Evolutionary conservation across 2,888 invertebrate species (phyloP).

Genomic region (Tipula helvola): DNA sequence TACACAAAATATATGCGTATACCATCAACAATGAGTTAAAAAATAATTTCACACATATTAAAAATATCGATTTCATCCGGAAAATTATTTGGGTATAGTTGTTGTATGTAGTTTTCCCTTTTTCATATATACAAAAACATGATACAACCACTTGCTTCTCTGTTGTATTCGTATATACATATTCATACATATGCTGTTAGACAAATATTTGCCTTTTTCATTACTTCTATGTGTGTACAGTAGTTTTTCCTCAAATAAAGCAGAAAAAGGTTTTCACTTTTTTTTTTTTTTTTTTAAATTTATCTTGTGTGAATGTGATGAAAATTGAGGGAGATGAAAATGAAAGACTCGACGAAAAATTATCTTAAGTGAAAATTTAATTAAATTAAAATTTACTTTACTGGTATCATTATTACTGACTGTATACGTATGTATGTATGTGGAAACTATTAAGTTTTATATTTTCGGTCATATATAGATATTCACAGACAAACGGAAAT

Average conservation of each 20-base stretch:
- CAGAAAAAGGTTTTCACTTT: background rate
- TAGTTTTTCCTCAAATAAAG: background rate
- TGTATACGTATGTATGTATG: background rate
- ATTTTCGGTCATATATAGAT: background rate
- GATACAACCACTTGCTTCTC: background rate
- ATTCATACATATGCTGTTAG: background rate
- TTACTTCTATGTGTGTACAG: background rate
- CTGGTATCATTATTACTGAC: background rate
- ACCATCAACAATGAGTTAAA: background rate
- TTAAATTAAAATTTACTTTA: background rate
- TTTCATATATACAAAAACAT: background rate
- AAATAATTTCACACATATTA: background rate
- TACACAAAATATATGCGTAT: background rate
- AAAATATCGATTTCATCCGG: background rate
- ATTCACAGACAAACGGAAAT: background rate
- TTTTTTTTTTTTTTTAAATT: background rate
- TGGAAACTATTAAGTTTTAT: background rate
- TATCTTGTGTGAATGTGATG: background rate
- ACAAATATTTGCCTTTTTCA: background rate
- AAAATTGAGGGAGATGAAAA: background rate
- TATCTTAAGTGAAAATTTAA: slow-evolving; percentile 4
- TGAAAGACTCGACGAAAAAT: background rate
- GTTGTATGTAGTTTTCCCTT: background rate
- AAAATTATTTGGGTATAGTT: background rate
- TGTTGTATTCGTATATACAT: background rate